Evolutionary conservation across 2,797 vertebrate species (phyloP), one percentile per base, ranked within the genome.

Genomic region (Dryobates pubescens): DNA sequence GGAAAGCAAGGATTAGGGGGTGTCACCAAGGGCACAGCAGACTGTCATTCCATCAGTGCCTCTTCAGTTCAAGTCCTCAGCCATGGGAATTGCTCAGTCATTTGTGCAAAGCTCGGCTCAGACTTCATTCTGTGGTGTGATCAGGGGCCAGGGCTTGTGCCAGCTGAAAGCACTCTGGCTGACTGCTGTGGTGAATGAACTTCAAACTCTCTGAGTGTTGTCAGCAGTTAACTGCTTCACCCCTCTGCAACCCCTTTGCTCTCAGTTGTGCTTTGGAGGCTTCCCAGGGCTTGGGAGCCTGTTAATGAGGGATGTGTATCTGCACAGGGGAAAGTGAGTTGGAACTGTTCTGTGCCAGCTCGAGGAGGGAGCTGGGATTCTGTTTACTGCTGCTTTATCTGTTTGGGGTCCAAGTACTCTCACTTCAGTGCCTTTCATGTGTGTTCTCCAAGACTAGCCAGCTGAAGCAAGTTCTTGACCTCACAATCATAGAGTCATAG

Each of bases 231-330:
- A 54, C n/a, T 51, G 75, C 36, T 67, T 54, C 49, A 54, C 9
- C 11, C 19, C 7, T 63, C 23, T 71, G 74, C 26, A 67, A 41
- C 2, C 3, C 5, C 24, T 57, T 34, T 0, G 0, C 7, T 62
- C 36, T 15, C 8, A 45, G 19, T 51, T 58, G 20, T 68, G 26
- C 27, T 62, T 72, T 36, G 32, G 51, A 24, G 68, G 15, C n/a
- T 72, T 77, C 51, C 9, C 3, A 17, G 29, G n/a, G 30, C n/a
- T 54, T 49, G 0, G 4, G 49, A 81, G 24, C 6, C 65, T n/a
- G 61, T 27, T 20, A 70, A 32, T 65, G 45, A 69, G 27, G 27
- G 34, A 2, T 47, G 6, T 34, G 6, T 34, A 13, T 19, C 54
- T 54, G 26, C n/a, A 45, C 36, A 65, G 41, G 41, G 23, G 32